phyloP scores from a whole-genome alignment of 2,797 vertebrate species.

The Microctenopoma lineatum region DNA sequence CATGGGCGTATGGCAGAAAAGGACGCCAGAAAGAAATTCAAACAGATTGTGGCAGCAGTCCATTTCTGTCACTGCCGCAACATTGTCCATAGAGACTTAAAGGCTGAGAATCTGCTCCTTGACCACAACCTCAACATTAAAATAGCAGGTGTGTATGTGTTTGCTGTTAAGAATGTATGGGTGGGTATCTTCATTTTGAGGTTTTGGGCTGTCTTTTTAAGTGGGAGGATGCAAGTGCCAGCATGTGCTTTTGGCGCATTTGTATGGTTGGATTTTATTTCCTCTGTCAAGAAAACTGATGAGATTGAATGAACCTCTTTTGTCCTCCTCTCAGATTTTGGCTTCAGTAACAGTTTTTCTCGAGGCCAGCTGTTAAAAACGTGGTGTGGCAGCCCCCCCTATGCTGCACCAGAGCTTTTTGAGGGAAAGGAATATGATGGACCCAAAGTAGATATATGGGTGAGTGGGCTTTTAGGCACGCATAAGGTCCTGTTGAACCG shows the following conservation, averaged over 20 bases:
- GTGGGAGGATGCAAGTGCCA: slow-evolving; percentile 71
- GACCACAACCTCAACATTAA: slow-evolving; percentile 99
- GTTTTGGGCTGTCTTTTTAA: slow-evolving; percentile 18
- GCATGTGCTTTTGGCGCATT: slow-evolving; percentile 31
- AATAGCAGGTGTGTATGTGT: slow-evolving; percentile 87
- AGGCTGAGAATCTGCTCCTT: slow-evolving; percentile 97
- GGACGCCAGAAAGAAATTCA: slow-evolving; percentile 96
- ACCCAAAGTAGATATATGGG: slow-evolving; percentile 99
- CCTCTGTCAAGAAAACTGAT: slow-evolving; percentile 7
- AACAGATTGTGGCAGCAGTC: slow-evolving; percentile 96
- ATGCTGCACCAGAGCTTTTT: slow-evolving; percentile 96
- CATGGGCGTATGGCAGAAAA: slow-evolving; percentile 98
- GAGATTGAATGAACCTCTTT: slow-evolving; percentile 19
- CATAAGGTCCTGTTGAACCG: rapidly evolving
- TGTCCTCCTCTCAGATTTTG: slow-evolving; percentile 88
- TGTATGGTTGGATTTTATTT: slow-evolving; percentile 27
- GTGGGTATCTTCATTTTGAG: slow-evolving; percentile 26
- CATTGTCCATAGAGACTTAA: slow-evolving; percentile 97
- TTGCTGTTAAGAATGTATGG: slow-evolving; percentile 2
- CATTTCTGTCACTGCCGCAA: slow-evolving; percentile 97
- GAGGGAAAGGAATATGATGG: slow-evolving; percentile 99
- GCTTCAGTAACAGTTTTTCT: slow-evolving; percentile 98
- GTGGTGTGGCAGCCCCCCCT: slow-evolving; percentile 98
- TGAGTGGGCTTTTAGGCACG: slow-evolving; percentile 69
- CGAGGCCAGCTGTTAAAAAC: slow-evolving; percentile 97